phyloP scores from a whole-genome alignment of 2,113 vertebrate species.

The Platysteira castanea region DNA sequence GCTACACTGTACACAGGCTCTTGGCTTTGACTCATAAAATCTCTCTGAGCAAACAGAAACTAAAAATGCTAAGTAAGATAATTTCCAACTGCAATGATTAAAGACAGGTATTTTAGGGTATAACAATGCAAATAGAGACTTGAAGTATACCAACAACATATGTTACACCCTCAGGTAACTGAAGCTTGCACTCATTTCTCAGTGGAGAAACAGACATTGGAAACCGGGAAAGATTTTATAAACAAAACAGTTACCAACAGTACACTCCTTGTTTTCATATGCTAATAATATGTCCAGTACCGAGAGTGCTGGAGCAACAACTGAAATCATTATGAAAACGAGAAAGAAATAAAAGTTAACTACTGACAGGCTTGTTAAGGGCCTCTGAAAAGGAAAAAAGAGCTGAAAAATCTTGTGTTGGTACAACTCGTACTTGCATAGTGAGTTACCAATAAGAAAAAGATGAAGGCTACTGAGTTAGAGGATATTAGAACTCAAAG shows the following conservation, averaged over 20 bases:
- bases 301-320: neutral
- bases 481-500: neutral
- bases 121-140: neutral
- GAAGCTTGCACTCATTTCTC: neutral
- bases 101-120: neutral
- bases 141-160: neutral
- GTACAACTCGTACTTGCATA: neutral
- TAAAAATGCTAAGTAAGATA: constrained; percentile 27
- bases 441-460: neutral
- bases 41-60: constrained; percentile 33
- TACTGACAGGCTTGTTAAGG: neutral
- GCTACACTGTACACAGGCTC: neutral
- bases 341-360: neutral
- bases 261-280: neutral
- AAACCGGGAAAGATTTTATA: constrained; percentile 8
- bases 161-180: neutral
- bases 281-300: neutral
- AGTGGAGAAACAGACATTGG: constrained; percentile 13
- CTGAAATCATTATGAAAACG: neutral
- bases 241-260: constrained; percentile 31
- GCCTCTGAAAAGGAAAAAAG: neutral
- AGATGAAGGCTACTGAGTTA: neutral
- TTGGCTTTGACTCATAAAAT: constrained; percentile 25
- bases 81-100: neutral
- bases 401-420: neutral